Evolutionary conservation across 2,113 vertebrate genomes (phyloP), one percentile per base, ranked within the genome.

Genomic region (Periophthalmodon schlosseri): DNA sequence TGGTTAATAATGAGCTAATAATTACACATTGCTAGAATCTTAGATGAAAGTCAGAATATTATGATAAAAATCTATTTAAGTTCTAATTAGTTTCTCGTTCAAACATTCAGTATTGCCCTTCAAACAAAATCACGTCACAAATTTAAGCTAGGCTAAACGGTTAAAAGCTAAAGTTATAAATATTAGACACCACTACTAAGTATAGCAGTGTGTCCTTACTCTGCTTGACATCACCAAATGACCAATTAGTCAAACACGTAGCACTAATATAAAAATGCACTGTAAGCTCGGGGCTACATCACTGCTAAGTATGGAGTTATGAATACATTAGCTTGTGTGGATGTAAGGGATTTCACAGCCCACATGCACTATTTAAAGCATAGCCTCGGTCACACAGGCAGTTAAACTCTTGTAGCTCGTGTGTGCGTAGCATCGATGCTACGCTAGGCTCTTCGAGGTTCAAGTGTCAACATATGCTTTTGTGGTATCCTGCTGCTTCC

Each of bases 401-500:
- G 28, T 64, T 36, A 36, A 18, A 10, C 33, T 36, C 61, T 34
- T 18, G 33, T 20, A 36, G 33, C 33, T 16, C 61, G 63, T 65
- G 63, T 65, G 63, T 65, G 63, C 63, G 33, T 44, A 65, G 63
- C 63, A 65, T 65, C 63, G 63, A 65, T 44, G 63, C 63, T 65
- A 65, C 63, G 63, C 63, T 39, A n/a, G 63, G 34, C 63, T 65
- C 63, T 65, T 65, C 34, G 11, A 18, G 34, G 63, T 65, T 65
- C 63, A 65, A 65, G 34, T 65, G 63, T 65, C 63, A 65, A 39
- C 63, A 65, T 65, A 39, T 65, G 34, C 63, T 65, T 65, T 36
- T 39, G 63, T 65, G 34, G 63, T 18, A 65, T 39, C 63, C 63
- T 65, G 63, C 63, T 65, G 63, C 63, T 65, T n/a, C 36, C 33